A percentile compares a stretch with the other conserved stretches of the same genome.
Conservation (phyloP, 2,113 vertebrate species). For the Oreotrochilus melanogaster region DNA sequence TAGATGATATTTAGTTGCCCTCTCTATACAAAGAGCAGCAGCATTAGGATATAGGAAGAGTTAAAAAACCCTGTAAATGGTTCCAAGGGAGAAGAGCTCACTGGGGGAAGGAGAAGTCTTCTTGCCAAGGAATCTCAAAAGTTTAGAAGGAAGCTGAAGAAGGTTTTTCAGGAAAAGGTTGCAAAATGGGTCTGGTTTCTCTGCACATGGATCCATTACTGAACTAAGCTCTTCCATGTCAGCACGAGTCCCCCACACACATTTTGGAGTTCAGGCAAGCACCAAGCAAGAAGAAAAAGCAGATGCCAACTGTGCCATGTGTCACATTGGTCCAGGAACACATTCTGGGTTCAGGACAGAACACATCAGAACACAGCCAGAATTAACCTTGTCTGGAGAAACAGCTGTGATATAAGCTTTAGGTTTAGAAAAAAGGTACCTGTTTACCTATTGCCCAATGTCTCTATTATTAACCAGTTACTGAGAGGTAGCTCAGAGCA, state of each 20-base stretch:
- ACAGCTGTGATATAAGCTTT: neutral
- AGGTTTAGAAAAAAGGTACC: neutral
- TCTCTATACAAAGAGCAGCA: neutral
- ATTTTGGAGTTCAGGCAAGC: neutral
- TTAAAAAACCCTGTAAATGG: neutral
- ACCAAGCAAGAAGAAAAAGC: neutral
- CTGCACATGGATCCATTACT: accelerated
- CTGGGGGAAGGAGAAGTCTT: neutral
- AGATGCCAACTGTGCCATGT: neutral
- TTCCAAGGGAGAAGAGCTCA: neutral
- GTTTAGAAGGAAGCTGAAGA: neutral
- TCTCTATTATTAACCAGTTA: conserved; percentile 58
- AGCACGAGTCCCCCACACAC: neutral
- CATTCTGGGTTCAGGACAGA: neutral
- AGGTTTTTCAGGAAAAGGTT: neutral
- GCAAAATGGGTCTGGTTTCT: neutral
- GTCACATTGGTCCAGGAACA: neutral
- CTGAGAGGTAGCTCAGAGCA: conserved; percentile 63
- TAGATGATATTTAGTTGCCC: neutral
- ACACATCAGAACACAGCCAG: neutral
- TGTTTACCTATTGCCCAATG: conserved; percentile 12
- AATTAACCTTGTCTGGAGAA: conserved; percentile 11
- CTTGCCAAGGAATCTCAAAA: neutral
- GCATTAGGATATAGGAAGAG: neutral
- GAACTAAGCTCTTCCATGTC: neutral